Evolutionary conservation across 2,797 vertebrate species (phyloP).

Genomic region (Protonibea diacanthus): DNA sequence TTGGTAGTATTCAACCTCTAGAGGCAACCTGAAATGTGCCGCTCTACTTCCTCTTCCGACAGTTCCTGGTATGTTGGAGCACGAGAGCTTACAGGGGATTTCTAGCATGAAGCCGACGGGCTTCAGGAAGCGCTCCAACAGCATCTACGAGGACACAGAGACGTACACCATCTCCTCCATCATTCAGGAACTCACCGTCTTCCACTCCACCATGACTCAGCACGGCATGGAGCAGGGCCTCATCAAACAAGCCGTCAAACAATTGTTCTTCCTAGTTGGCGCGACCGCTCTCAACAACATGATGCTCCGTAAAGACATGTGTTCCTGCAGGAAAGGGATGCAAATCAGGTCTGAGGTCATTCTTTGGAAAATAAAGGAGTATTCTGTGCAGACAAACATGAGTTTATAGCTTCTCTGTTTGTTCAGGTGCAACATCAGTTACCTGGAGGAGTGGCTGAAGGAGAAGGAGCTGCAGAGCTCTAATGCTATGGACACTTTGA

Average conservation of each 20-base stretch:
- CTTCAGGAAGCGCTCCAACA: slow-evolving; percentile 95
- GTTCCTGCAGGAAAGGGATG: slow-evolving; percentile 99
- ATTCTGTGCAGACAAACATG: not conserved
- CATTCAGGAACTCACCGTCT: slow-evolving; percentile 88
- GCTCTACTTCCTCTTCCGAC: slow-evolving; percentile 1
- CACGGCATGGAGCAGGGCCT: slow-evolving; percentile 93
- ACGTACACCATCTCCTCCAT: slow-evolving; percentile 92
- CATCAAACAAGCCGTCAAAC: slow-evolving; percentile 89
- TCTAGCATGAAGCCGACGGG: slow-evolving; percentile 97
- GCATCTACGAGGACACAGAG: slow-evolving; percentile 88
- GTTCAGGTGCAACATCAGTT: slow-evolving; percentile 96
- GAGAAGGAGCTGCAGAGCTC: slow-evolving; percentile 92
- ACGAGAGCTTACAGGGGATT: slow-evolving; percentile 97
- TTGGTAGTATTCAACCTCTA: not conserved
- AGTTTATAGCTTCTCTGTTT: slow-evolving; percentile 15
- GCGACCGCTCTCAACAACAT: slow-evolving; percentile 93
- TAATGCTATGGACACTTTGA: slow-evolving; percentile 91
- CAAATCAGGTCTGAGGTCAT: slow-evolving; percentile 91
- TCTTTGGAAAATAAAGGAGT: not conserved
- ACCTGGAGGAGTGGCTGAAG: slow-evolving; percentile 98
- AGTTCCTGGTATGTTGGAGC: slow-evolving; percentile 97
- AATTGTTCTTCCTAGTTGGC: slow-evolving; percentile 93
- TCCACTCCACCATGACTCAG: slow-evolving; percentile 92
- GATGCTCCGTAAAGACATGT: slow-evolving; percentile 98
- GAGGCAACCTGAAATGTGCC: not conserved